Evolutionary conservation across 2,888 invertebrate species (phyloP), one percentile per base, ranked within the genome.

Genomic region (Entomobrya multifasciata): DNA sequence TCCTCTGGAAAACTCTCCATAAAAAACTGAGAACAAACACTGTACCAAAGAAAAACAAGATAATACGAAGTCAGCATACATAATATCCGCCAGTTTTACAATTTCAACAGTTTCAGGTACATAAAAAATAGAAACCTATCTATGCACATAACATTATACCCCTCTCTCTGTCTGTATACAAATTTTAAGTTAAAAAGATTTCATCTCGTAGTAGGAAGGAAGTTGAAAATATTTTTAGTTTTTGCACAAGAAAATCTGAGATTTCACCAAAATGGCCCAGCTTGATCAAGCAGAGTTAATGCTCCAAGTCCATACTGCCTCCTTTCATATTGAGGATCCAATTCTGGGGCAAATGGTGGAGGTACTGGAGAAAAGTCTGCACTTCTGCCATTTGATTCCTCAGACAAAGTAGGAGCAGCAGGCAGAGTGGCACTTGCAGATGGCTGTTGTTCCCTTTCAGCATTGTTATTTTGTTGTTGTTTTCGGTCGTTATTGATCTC

Each of bases 331-430:
- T 79, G 62, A 15, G 87, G 84, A 57, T 86, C 81, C 62, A 88
- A 74, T 52, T 88, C 88, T 8, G 88, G 88, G 27, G 85, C 76
- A 49, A 88, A 88, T 11, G 86, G 81, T 47, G 88, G 86, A 41
- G 79, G 41, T 3, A 70, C 15, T 52, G 67, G 70, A 55, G 80
- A 49, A 70, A 70, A 47, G 4, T 70, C 80, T 25, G 20, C 70
- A 17, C 49, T 67, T 20, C 67, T 49, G n/a, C n/a, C 30, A 17
- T 62, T 36, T 13, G 17, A 30, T 30, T 80, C 70, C 36, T 20
- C 62, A 1, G 27, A 1, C 3, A 25, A 4, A 13, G 17, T 17
- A 20, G 10, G 1, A 57, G 25, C 30, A 65, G 22, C 44, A 2
- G 41, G 44, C 0, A n/a, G 49, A 20, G 17, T 25, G 30, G 30